Evolutionary conservation across 2,888 invertebrate genomes (phyloP).

Genomic region (Uropetala carovei): DNA sequence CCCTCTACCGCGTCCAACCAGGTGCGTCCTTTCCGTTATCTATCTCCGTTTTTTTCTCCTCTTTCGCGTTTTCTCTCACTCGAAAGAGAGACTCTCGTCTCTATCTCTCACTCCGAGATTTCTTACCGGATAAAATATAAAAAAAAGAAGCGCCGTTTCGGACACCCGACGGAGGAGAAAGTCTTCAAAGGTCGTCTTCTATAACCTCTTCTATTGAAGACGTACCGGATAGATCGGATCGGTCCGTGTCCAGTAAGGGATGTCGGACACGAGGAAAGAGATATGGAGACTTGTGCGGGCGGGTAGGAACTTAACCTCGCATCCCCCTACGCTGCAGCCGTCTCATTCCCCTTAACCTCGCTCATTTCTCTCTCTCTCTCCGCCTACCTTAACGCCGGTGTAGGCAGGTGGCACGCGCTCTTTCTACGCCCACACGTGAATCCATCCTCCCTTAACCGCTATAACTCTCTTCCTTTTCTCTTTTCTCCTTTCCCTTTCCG

Average conservation of each 20-base stretch:
- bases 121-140: too few species aligned
- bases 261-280: background rate
- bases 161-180: background rate
- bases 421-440: background rate
- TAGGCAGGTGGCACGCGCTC: conserved; percentile 18
- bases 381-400: background rate
- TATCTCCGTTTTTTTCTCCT: background rate
- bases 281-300: too few species aligned
- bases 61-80: background rate
- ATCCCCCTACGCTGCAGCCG: too few species aligned
- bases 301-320: too few species aligned
- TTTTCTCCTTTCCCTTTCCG: background rate
- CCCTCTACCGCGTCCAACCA: background rate
- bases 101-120: background rate
- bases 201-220: conserved; percentile 10
- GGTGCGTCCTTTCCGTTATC: background rate
- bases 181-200: background rate
- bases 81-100: background rate
- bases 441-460: background rate
- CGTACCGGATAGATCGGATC: background rate
- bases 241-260: conserved; percentile 6
- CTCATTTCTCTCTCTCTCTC: too few species aligned
- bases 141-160: background rate
- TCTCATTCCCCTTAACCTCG: too few species aligned
- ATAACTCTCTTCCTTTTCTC: conserved; percentile 13